These are phyloP conservation scores for Radopholus similis DNA, from an alignment of 1,140 invertebrate species.

Conservation along the genomic window DNA sequence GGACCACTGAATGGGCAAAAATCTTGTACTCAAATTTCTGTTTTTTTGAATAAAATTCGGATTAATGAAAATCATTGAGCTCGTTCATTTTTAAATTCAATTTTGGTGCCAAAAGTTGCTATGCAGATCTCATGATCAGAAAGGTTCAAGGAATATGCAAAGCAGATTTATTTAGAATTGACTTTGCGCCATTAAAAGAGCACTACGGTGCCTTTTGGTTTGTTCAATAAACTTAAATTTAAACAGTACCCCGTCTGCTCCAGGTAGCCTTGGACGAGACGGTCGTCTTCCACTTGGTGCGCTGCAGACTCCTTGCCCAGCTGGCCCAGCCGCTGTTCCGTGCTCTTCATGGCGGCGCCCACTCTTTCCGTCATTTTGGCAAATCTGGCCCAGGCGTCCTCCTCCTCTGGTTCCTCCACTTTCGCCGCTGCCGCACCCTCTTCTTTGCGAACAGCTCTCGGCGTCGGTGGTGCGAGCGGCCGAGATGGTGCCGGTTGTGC, in stretches of 20 bases:
- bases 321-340: slow-evolving; percentile 41
- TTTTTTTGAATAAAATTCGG: neutral
- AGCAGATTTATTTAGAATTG: neutral
- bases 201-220: too few species aligned
- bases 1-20: slow-evolving; percentile 29
- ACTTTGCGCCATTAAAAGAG: neutral
- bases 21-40: neutral
- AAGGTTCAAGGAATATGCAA: too few species aligned
- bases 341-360: slow-evolving; percentile 40
- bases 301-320: slow-evolving; percentile 49
- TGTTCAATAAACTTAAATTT: too few species aligned
- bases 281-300: slow-evolving; percentile 52
- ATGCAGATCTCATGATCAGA: too few species aligned
- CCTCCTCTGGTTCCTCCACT: slow-evolving; percentile 45
- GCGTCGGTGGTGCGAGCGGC: slow-evolving; percentile 25
- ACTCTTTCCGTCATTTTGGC: slow-evolving; percentile 56
- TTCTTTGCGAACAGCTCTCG: slow-evolving; percentile 5
- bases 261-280: slow-evolving; percentile 37
- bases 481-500: slow-evolving; percentile 43
- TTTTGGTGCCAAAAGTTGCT: too few species aligned
- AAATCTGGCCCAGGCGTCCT: slow-evolving; percentile 56
- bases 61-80: neutral
- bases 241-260: slow-evolving; percentile 46
- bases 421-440: slow-evolving; percentile 4
- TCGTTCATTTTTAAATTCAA: too few species aligned